phyloP scores from a whole-genome alignment of 1,140 invertebrate genomes.

The Halesus radiatus region DNA sequence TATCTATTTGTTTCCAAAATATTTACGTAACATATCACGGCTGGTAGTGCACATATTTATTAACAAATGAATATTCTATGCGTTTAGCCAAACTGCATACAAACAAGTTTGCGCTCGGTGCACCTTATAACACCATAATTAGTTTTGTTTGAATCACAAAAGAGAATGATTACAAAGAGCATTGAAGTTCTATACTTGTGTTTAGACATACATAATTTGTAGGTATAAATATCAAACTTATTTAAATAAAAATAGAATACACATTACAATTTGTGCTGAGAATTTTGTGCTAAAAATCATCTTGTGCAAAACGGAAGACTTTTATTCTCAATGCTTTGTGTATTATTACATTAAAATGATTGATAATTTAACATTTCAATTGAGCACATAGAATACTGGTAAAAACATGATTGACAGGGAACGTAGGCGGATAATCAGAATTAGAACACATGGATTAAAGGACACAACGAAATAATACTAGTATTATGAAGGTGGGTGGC shows the following conservation, averaged over 20 bases:
- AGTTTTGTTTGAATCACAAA: constrained; percentile 26
- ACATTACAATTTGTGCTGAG: constrained; percentile 47
- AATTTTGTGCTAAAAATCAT: constrained; percentile 52
- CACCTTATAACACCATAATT: constrained; percentile 31
- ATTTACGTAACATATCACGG: too few species aligned
- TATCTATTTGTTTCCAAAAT: too few species aligned
- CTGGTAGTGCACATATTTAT: constrained; percentile 28
- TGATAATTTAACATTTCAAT: constrained; percentile 50
- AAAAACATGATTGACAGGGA: constrained; percentile 24
- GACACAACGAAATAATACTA: constrained; percentile 10
- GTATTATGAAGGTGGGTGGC: constrained; percentile 1
- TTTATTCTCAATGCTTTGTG: constrained; percentile 52
- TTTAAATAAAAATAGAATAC: constrained; percentile 44
- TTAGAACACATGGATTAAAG: constrained; percentile 4
- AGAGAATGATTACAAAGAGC: constrained; percentile 4
- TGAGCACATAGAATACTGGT: constrained; percentile 53
- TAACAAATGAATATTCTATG: constrained; percentile 40
- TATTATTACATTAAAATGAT: constrained; percentile 41
- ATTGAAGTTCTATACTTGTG: constrained; percentile 10
- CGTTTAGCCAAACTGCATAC: constrained; percentile 39
- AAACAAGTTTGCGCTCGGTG: constrained; percentile 41
- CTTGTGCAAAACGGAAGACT: constrained; percentile 57
- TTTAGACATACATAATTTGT: constrained; percentile 18
- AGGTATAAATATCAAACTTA: constrained; percentile 33
- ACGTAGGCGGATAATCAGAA: constrained; percentile 10